Evolutionary conservation across 2,113 vertebrate genomes (phyloP).

Genomic region (Trematomus loennbergii): DNA sequence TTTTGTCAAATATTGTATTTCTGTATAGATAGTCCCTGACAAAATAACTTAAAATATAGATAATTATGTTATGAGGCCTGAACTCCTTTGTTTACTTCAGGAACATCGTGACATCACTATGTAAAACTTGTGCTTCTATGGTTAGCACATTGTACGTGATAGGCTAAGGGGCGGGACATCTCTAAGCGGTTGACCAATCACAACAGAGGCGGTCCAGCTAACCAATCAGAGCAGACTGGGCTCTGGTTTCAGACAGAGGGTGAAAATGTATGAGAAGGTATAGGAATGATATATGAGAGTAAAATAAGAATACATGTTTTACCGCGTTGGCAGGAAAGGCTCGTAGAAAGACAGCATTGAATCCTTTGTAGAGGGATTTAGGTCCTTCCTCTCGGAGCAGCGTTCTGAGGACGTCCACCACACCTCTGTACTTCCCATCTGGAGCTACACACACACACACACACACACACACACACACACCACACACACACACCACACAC

Average conservation of each 20-base stretch:
- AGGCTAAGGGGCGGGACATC: too few relatives aligned
- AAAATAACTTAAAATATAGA: background rate
- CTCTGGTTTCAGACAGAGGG: too few relatives aligned
- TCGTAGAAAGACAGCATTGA: constrained; percentile 84
- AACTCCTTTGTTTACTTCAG: too few relatives aligned
- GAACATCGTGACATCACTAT: too few relatives aligned
- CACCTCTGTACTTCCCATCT: constrained; percentile 79
- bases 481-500: too few relatives aligned
- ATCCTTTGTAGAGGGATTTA: constrained; percentile 81
- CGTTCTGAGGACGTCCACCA: constrained; percentile 77
- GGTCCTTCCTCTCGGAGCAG: constrained; percentile 82
- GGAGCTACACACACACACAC: constrained; percentile 71
- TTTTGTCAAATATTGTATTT: too few relatives aligned
- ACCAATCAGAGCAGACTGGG: too few relatives aligned
- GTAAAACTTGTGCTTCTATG: too few relatives aligned
- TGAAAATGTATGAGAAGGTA: background rate
- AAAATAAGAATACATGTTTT: constrained; percentile 2
- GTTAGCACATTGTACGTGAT: too few relatives aligned
- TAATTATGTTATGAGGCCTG: background rate
- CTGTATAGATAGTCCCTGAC: too few relatives aligned
- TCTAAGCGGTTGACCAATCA: too few relatives aligned
- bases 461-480: constrained; percentile 20
- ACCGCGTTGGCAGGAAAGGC: constrained; percentile 87
- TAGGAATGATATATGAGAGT: background rate
- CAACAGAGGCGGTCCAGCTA: too few relatives aligned